Evolutionary conservation across 2,113 vertebrate species (phyloP).

Genomic region (Sinocyclocheilus anshuiensis): DNA sequence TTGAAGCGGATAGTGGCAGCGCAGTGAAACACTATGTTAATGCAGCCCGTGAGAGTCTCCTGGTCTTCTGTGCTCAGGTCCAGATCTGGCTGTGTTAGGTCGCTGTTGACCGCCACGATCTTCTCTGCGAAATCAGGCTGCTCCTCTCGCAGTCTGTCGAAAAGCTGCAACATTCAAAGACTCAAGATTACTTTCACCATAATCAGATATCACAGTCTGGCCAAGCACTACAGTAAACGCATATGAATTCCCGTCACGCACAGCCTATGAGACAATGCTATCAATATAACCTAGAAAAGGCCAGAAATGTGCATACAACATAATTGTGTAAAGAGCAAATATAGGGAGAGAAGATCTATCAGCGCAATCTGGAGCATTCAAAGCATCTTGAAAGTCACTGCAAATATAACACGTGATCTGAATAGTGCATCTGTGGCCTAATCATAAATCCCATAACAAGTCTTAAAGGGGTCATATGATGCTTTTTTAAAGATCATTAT

Average conservation of each 20-base stretch:
- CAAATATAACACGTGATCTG: background rate
- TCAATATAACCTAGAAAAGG: background rate
- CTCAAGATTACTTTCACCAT: background rate
- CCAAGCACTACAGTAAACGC: background rate
- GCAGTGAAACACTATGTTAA: conserved; percentile 93
- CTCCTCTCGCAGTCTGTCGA: conserved; percentile 90
- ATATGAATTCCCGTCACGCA: background rate
- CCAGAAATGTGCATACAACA: background rate
- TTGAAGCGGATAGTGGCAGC: conserved; percentile 96
- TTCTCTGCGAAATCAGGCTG: conserved; percentile 89
- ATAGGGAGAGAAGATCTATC: background rate
- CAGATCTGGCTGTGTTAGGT: conserved; percentile 87
- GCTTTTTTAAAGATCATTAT: too few species aligned
- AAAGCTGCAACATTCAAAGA: conserved; percentile 79
- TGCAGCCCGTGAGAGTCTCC: conserved; percentile 77
- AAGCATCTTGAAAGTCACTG: background rate
- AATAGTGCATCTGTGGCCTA: background rate
- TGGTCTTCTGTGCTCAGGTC: conserved; percentile 85
- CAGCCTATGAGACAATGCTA: too few species aligned
- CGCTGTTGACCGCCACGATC: conserved; percentile 87
- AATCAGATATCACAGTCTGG: background rate
- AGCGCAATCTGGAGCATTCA: background rate
- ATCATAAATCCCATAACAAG: background rate
- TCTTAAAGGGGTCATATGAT: too few species aligned
- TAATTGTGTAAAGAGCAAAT: background rate